Percentiles rank a stretch among this genome's conserved stretches.
phyloP scores from a whole-genome alignment of 1,140 invertebrate species.

The Caenorhabditis latens region DNA sequence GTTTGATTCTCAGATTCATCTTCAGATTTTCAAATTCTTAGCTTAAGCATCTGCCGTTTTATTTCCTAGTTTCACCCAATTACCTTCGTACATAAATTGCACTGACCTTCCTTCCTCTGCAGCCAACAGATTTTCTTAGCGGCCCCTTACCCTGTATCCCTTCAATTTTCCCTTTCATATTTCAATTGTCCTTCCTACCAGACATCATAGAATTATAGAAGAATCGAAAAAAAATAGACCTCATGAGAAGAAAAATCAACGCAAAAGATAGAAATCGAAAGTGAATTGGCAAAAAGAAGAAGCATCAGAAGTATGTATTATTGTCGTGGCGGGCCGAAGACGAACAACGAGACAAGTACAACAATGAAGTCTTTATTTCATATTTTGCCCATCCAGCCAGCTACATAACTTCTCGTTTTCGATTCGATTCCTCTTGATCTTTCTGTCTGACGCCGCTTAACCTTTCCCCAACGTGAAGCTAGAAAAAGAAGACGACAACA shows the following conservation, averaged over 20 bases:
- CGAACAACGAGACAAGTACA: constrained; percentile 49
- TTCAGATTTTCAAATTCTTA: too few species aligned
- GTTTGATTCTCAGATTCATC: too few species aligned
- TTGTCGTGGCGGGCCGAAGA: background rate
- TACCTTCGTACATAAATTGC: too few species aligned
- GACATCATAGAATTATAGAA: background rate
- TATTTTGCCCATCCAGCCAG: too few species aligned
- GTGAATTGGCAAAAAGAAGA: constrained; percentile 24
- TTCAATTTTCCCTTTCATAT: too few species aligned
- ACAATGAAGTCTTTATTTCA: constrained; percentile 43
- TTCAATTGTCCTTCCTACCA: background rate
- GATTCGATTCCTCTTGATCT: constrained; percentile 13
- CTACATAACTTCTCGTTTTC: background rate
- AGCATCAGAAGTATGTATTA: background rate
- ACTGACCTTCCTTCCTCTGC: too few species aligned
- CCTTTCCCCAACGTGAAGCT: background rate
- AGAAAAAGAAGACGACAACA: background rate
- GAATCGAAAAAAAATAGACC: background rate
- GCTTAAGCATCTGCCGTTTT: too few species aligned
- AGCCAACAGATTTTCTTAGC: too few species aligned
- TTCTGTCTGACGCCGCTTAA: constrained; percentile 25
- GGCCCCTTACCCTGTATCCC: too few species aligned
- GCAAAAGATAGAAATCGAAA: background rate
- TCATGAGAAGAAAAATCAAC: constrained; percentile 5
- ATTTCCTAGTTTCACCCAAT: too few species aligned